Evolutionary conservation across 2,797 vertebrate species (phyloP), one percentile per base, ranked within the genome.

Genomic region (Danio kyathit): DNA sequence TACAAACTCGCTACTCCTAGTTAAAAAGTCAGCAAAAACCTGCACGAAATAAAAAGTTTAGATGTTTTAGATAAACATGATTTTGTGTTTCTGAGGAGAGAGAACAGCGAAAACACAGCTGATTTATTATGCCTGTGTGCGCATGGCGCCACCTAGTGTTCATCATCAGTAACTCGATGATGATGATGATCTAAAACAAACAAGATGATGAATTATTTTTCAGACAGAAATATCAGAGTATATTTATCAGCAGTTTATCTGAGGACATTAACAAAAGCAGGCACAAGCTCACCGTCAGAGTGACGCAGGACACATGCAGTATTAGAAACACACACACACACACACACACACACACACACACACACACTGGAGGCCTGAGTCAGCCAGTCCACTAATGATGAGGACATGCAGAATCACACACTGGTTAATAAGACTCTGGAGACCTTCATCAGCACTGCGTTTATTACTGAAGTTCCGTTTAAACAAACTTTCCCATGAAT

Each of bases 371-470:
- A 90, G 76, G 82, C 17, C 8, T 81, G 66, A 63, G 69, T 86
- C 77, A 74, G 76, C 87, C 46, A 29, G 80, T 82, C 88, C 83
- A 86, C 74, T 89, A 81, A 87, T 86, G 73, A 76, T 81, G 21
- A 14, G 21, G 85, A 88, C 83, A 81, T 80, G 88, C 88, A 84
- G 86, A 84, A 65, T 88, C 88, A 89, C 80, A 79, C 29, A 6
- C 11, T 54, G 7, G 40, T 76, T 78, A 84, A 86, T 83, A 73
- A 84, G 73, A 49, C 71, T 56, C 82, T 41, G 19, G 48, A 72
- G 86, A 74, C 11, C 49, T 54, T 4, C 48, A 43, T 76, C 74
- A 69, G 66, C 66, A 19, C 41, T 65, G 43, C 6, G 29, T 1
- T 29, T 29, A 29, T 29, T 29, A 29, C 29, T 29, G 3, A 29